Conservation (phyloP, 1,140 invertebrate species). For the Apis laboriosa region DNA sequence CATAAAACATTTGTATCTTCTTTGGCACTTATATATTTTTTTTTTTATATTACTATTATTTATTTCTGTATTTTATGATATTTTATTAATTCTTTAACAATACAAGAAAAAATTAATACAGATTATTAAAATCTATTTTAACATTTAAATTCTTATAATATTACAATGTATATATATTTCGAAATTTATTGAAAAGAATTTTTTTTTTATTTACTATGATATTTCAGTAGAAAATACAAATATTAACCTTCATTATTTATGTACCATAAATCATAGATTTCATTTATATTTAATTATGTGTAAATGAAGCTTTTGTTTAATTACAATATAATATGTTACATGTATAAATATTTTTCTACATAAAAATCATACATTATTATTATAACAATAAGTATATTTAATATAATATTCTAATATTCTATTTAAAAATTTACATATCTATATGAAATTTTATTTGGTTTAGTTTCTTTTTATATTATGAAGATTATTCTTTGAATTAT, state of each 20-base stretch:
- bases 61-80: slow-evolving; percentile 15
- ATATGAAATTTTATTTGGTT: slow-evolving; percentile 20
- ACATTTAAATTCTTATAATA: slow-evolving; percentile 2
- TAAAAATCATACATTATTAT: background rate
- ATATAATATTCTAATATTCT: slow-evolving; percentile 15
- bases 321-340: slow-evolving; percentile 6
- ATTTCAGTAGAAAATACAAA: slow-evolving; percentile 39
- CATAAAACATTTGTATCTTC: slow-evolving; percentile 20
- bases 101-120: slow-evolving; percentile 9
- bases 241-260: slow-evolving; percentile 13
- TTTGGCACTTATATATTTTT: slow-evolving; percentile 37
- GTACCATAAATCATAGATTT: slow-evolving; percentile 20
- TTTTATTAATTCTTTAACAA: slow-evolving; percentile 14
- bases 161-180: slow-evolving; percentile 13
- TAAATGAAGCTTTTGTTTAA: slow-evolving; percentile 26
- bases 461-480: background rate
- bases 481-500: background rate
- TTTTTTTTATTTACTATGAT: background rate
- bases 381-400: background rate
- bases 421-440: background rate
- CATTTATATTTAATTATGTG: background rate
- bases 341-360: slow-evolving; percentile 20
- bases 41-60: slow-evolving; percentile 10
- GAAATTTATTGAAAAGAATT: background rate
- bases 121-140: background rate